Conservation (phyloP, 2,888 invertebrate genomes). For the Hyppa rectilinea region DNA sequence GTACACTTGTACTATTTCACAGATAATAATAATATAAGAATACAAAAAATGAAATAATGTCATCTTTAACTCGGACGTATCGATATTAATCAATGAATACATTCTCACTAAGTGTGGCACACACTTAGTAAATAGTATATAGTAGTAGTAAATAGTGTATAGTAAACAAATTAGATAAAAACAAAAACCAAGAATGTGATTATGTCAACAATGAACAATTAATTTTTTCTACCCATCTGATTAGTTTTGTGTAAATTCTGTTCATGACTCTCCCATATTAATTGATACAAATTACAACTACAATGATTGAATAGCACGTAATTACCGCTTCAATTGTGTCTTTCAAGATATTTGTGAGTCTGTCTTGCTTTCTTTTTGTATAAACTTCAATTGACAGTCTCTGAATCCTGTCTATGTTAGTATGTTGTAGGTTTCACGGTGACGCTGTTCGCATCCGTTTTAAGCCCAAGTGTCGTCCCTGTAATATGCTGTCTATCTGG, state of each 20-base stretch:
- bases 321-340: constrained; percentile 33
- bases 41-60: no score
- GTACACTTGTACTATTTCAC: no score
- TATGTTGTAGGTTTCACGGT: no score
- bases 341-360: constrained; percentile 10
- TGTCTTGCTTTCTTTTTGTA: constrained; percentile 22
- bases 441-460: not conserved
- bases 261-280: not conserved
- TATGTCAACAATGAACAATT: not conserved
- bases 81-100: not conserved
- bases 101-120: no score
- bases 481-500: not conserved
- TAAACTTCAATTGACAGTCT: constrained; percentile 24
- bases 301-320: not conserved
- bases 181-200: not conserved
- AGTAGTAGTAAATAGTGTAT: no score
- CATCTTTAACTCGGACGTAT: not conserved
- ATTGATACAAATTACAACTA: not conserved
- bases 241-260: constrained; percentile 7
- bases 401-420: not conserved
- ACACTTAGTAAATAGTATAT: no score
- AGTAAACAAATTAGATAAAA: no score
- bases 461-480: constrained; percentile 27
- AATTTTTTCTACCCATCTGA: not conserved
- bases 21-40: no score